Evolutionary conservation across 2,888 invertebrate species (phyloP).

Genomic region (Lasius fuliginosus): DNA sequence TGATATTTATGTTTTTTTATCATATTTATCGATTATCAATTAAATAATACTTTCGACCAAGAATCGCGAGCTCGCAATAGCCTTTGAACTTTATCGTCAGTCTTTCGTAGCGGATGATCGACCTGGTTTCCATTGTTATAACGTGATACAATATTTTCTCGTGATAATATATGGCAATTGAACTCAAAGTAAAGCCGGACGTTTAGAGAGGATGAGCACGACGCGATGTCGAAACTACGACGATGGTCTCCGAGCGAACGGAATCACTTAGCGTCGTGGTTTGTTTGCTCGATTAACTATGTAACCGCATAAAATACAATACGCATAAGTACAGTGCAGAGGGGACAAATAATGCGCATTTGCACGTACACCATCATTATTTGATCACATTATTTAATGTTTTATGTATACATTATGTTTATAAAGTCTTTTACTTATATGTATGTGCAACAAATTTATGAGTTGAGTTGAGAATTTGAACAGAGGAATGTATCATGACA

Average conservation of each 20-base stretch:
- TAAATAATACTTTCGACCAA: too few relatives aligned
- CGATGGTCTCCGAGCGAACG: constrained; percentile 20
- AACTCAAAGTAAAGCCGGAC: constrained; percentile 56
- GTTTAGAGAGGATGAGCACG: not conserved
- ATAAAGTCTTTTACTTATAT: not conserved
- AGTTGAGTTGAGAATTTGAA: not conserved
- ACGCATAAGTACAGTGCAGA: not conserved
- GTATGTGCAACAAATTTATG: not conserved
- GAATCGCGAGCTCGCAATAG: not conserved
- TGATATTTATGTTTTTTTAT: not conserved
- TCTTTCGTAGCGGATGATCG: constrained; percentile 37
- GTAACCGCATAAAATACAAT: constrained; percentile 21
- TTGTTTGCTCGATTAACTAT: not conserved
- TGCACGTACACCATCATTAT: not conserved
- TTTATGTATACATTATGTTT: not conserved
- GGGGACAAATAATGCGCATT: not conserved
- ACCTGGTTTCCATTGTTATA: constrained; percentile 47
- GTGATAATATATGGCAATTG: constrained; percentile 46
- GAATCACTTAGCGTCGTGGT: constrained; percentile 34
- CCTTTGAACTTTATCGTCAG: not conserved
- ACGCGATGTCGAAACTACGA: constrained; percentile 48
- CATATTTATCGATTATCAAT: not conserved
- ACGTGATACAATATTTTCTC: constrained; percentile 40
- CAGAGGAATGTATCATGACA: not conserved
- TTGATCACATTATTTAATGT: not conserved